Evolutionary conservation across 2,797 vertebrate genomes (phyloP).

Genomic region (Pachyuromys duprasi): DNA sequence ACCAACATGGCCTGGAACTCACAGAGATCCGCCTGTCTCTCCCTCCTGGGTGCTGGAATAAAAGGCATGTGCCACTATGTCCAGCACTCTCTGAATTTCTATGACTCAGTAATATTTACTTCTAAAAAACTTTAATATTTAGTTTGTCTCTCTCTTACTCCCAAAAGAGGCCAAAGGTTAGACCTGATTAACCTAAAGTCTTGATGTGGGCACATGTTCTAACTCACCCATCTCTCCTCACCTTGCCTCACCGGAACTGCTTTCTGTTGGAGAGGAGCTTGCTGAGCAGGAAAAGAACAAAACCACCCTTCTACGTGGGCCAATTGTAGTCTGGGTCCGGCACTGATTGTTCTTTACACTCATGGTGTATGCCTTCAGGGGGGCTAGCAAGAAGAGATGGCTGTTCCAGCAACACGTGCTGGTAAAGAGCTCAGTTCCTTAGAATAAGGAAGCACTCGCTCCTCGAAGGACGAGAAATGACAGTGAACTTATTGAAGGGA

Average conservation of each 20-base stretch:
- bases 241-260: neutral
- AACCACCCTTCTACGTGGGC: neutral
- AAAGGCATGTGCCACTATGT: neutral
- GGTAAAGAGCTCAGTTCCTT: neutral
- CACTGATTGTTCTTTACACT: neutral
- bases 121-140: neutral
- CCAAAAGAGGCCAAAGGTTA: neutral
- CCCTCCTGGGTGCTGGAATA: neutral
- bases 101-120: slow-evolving; percentile 14
- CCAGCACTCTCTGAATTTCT: neutral
- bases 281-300: neutral
- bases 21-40: neutral
- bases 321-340: neutral
- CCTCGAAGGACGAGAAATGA: neutral
- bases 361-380: neutral
- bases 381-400: neutral
- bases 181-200: neutral
- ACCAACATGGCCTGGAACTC: neutral
- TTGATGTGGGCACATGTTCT: neutral
- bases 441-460: neutral
- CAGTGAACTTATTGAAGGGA: neutral
- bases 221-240: neutral
- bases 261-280: neutral
- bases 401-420: neutral
- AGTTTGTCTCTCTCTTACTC: neutral